Percentiles rank a stretch among this genome's conserved stretches.
Conservation (phyloP, 2,888 invertebrate species). For the Euplexia lucipara region DNA sequence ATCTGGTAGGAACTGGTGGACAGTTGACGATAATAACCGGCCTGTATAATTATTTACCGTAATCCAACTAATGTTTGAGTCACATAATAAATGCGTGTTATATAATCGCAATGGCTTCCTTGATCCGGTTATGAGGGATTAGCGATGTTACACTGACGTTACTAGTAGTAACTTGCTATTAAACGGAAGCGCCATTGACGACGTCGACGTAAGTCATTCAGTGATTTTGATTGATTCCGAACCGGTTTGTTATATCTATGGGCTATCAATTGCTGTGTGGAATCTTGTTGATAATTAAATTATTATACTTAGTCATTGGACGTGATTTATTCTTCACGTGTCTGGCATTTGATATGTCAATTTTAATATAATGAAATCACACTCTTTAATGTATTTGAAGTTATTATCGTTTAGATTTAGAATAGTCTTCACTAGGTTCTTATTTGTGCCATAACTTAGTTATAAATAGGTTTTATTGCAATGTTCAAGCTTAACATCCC, state of each 20-base stretch:
- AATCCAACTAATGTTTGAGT: constrained; percentile 50
- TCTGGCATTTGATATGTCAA: background rate
- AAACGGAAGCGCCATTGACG: constrained; percentile 56
- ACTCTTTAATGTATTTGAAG: background rate
- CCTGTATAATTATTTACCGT: constrained; percentile 53
- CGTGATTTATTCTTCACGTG: constrained; percentile 18
- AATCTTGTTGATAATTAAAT: constrained; percentile 40
- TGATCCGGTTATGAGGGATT: constrained; percentile 51
- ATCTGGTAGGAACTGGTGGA: constrained; percentile 21
- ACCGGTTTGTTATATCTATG: constrained; percentile 41
- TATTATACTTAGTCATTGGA: constrained; percentile 29
- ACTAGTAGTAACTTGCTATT: constrained; percentile 44
- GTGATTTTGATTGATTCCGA: constrained; percentile 52
- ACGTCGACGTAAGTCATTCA: constrained; percentile 39
- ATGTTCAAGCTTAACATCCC: background rate
- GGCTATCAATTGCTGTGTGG: constrained; percentile 34
- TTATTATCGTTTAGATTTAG: background rate
- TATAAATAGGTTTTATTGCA: background rate
- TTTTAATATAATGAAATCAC: constrained; percentile 8
- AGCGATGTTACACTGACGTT: constrained; percentile 20
- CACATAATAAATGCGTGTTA: constrained; percentile 48
- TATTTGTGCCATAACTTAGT: background rate
- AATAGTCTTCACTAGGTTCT: background rate
- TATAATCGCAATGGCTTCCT: constrained; percentile 52
- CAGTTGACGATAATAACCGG: constrained; percentile 56